Percentiles rank a stretch among this genome's conserved stretches.
These are phyloP conservation scores for Magallana gigas DNA, from an alignment of 1,140 invertebrate genomes.

Conservation along the genomic window DNA sequence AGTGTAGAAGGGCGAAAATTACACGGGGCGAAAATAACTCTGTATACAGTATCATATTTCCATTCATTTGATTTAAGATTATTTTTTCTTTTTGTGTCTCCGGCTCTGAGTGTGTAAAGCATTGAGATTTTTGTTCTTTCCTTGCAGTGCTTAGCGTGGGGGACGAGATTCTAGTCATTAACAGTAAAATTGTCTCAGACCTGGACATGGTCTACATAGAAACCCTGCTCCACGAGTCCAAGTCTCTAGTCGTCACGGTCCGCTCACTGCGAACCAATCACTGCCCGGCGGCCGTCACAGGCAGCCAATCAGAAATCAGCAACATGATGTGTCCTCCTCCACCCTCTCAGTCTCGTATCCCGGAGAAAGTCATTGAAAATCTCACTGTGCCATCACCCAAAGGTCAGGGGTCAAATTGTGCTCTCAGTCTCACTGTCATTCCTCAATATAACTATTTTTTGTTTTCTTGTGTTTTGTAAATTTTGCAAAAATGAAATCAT, in stretches of 20 bases:
- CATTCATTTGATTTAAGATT: too few species aligned
- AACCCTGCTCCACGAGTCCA: slow-evolving; percentile 94
- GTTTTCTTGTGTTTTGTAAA: too few species aligned
- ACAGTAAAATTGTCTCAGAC: slow-evolving; percentile 97
- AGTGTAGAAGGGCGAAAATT: too few species aligned
- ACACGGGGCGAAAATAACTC: too few species aligned
- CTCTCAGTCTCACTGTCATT: too few species aligned
- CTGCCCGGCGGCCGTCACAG: slow-evolving; percentile 79
- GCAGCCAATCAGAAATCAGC: slow-evolving; percentile 90
- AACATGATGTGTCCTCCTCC: slow-evolving; percentile 97
- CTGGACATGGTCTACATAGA: slow-evolving; percentile 99
- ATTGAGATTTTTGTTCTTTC: not conserved
- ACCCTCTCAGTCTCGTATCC: slow-evolving; percentile 91
- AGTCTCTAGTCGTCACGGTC: slow-evolving; percentile 98
- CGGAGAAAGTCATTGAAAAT: slow-evolving; percentile 96
- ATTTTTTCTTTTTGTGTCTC: too few species aligned
- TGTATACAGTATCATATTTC: too few species aligned
- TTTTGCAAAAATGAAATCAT: too few species aligned
- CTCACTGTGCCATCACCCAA: slow-evolving; percentile 95
- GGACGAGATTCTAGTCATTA: slow-evolving; percentile 99
- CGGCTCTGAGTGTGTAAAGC: too few species aligned
- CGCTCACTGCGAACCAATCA: slow-evolving; percentile 96
- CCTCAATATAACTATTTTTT: too few species aligned
- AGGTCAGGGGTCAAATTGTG: slow-evolving; percentile 42
- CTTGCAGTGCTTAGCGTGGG: slow-evolving; percentile 94